Evolutionary conservation across 2,797 vertebrate species (phyloP), one percentile per base, ranked within the genome.

Genomic region (Anguilla megastoma): DNA sequence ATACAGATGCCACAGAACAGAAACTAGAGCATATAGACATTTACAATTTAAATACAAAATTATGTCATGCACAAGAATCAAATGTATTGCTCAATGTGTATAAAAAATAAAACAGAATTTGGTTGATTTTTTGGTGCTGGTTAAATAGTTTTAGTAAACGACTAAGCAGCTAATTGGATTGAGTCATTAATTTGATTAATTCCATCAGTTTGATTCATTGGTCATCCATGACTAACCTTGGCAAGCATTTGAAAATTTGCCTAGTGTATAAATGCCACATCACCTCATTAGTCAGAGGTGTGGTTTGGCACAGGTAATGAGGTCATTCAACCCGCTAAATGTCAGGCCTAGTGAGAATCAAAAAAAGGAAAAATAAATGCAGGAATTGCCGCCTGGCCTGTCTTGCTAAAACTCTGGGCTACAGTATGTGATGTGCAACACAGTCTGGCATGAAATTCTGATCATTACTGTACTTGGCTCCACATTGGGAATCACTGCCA

Each of bases 251-350:
- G 74, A 79, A 16, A 82, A 3, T 50, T 82, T 79, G 74, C 16
- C 36, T 5, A 45, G 1, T 79, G 36, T 24, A 80, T 80, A 50
- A 24, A 9, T 18, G 24, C 71, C 45, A 14, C 79, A 50, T 24
- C 45, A 50, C 45, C 79, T 82, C 79, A 48, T 48, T 82, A 82
- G 24, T 50, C 79, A 82, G 79, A n/a, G 21, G 24, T 24, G 79
- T 12, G 45, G 1, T 24, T n/a, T 24, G 9, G 18, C 21, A n/a
- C 45, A 50, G 79, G 79, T 48, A 50, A 79, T 79, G 74, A 79
- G 74, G 74, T 36, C 16, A 50, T 50, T 82, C 45, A 82, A 50
- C 21, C 45, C n/a, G 18, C 33, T 82, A 9, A 79, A 82, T 50
- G 45, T 24, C 79, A 82, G 45, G 21, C 10, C 7, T 48, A 18